These are phyloP conservation scores for Macrotus californicus DNA, from an alignment of 2,113 vertebrate species.

Conservation along the genomic window DNA sequence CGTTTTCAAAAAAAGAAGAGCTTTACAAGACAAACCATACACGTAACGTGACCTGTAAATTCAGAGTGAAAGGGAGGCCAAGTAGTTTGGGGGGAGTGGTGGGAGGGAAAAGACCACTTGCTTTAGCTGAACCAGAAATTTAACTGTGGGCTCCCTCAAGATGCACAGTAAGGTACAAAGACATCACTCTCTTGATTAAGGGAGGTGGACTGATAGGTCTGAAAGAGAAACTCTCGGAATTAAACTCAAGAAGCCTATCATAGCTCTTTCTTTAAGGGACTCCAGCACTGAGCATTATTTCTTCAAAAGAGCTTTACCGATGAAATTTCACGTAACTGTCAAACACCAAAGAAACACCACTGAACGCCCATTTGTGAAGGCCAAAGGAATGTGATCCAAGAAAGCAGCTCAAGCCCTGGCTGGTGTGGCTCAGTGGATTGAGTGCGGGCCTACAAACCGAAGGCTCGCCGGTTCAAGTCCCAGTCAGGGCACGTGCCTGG, in stretches of 20 bases:
- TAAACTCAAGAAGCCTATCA: not conserved
- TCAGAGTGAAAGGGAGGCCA: not conserved
- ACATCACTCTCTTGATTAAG: rapidly evolving
- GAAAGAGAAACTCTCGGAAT: not conserved
- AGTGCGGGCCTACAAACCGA: no score
- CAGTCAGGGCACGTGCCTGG: no score
- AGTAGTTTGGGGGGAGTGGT: rapidly evolving
- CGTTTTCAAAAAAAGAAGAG: not conserved
- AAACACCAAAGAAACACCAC: not conserved
- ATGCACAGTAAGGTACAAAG: no score
- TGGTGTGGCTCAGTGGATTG: no score
- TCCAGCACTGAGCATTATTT: not conserved
- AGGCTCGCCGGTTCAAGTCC: no score
- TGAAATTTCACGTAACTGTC: not conserved
- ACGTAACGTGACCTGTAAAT: not conserved
- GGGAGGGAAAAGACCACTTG: not conserved
- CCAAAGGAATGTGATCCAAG: not conserved
- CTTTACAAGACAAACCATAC: not conserved
- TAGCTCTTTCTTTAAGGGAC: not conserved
- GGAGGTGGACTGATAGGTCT: not conserved
- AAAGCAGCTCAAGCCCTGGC: not conserved
- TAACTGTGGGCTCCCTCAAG: not conserved
- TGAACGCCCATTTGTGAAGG: not conserved
- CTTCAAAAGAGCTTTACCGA: not conserved
- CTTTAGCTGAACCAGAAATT: not conserved